Percentiles rank a stretch among this genome's conserved stretches.
phyloP scores from a whole-genome alignment of 1,140 invertebrate genomes.

The Acromyrmex charruanus region DNA sequence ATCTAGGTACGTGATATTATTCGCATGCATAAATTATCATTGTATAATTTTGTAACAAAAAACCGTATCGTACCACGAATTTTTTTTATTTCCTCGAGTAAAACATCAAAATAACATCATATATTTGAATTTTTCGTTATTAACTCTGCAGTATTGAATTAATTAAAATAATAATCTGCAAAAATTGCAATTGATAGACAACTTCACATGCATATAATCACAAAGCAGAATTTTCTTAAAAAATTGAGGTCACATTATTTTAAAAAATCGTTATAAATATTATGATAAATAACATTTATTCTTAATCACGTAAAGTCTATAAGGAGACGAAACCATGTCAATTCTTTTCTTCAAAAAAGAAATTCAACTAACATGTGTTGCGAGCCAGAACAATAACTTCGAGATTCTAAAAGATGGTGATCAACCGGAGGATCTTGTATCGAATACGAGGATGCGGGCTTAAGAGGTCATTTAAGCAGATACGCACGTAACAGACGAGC shows the following conservation, averaged over 20 bases:
- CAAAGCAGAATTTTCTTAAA: not conserved
- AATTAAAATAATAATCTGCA: not conserved
- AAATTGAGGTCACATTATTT: not conserved
- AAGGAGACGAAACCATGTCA: not conserved
- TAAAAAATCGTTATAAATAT: not conserved
- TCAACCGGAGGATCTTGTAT: slow-evolving; percentile 63
- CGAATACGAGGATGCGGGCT: slow-evolving; percentile 71
- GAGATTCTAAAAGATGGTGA: not conserved
- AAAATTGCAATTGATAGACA: not conserved
- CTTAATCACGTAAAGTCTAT: not conserved
- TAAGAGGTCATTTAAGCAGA: slow-evolving; percentile 79
- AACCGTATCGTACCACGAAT: not conserved
- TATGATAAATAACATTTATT: not conserved
- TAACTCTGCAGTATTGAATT: not conserved
- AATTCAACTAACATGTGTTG: not conserved
- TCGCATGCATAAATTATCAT: not conserved
- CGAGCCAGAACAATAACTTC: slow-evolving; percentile 5
- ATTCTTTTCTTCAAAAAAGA: not conserved
- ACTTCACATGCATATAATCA: not conserved
- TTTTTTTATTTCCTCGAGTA: not conserved
- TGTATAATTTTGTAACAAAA: not conserved
- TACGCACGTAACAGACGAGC: slow-evolving; percentile 77
- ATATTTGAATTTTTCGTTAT: not conserved
- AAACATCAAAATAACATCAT: not conserved
- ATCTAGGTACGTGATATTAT: slow-evolving; percentile 80